Evolutionary conservation across 2,113 vertebrate genomes (phyloP).

Genomic region (Jacana jacana): DNA sequence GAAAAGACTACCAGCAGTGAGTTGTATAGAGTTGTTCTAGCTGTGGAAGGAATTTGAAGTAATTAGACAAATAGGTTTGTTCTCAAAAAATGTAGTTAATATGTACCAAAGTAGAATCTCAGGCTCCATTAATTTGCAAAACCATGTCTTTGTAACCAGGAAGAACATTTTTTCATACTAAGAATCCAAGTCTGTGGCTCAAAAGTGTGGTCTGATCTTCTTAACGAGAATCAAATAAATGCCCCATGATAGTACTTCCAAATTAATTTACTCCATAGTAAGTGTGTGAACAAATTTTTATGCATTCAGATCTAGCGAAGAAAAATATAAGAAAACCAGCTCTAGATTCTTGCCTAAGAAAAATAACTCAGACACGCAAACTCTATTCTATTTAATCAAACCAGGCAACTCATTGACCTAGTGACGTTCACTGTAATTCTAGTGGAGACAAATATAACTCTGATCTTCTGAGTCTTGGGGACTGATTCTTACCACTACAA

Average conservation of each 20-base stretch:
- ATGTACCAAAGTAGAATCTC: conserved; percentile 16
- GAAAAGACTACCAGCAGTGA: not conserved
- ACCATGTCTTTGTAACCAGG: not conserved
- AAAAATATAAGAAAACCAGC: not conserved
- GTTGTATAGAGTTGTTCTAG: not conserved
- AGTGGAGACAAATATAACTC: not conserved
- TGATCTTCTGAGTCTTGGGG: not conserved
- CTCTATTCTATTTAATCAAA: not conserved
- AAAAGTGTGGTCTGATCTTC: conserved; percentile 37
- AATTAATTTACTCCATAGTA: conserved; percentile 24
- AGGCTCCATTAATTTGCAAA: not conserved
- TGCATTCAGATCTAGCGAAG: not conserved
- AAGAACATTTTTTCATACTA: not conserved
- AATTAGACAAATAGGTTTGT: conserved; percentile 4
- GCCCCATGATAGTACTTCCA: not conserved
- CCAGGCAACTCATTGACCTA: not conserved
- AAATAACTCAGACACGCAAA: not conserved
- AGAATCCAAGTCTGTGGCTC: not conserved
- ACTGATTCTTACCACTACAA: not conserved
- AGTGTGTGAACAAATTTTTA: not conserved
- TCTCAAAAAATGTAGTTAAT: conserved; percentile 34
- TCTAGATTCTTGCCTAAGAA: not conserved
- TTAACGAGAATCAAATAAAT: conserved; percentile 23
- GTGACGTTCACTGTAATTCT: not conserved
- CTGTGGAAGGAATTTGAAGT: conserved; percentile 13